Evolutionary conservation across 1,140 invertebrate genomes (phyloP), one percentile per base, ranked within the genome.

Genomic region (Archegozetes longisetosus): DNA sequence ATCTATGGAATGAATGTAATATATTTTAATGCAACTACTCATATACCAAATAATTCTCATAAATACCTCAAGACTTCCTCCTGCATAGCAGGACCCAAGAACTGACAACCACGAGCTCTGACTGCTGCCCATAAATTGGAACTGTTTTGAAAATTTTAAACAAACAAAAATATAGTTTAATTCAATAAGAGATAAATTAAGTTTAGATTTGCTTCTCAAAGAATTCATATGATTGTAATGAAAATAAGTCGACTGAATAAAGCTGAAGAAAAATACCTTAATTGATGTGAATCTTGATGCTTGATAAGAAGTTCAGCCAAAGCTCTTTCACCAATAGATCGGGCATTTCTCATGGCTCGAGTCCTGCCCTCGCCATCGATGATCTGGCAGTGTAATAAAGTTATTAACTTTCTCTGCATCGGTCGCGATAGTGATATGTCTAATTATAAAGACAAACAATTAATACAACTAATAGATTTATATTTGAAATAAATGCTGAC

Each of bases 91-190:
- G 93, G 93, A n/a, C 95, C 95, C 17, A 98, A 80, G 74, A 98
- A 98, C 73, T 98, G 95, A 72, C 95, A 98, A 29, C 95, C 94
- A 57, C 94, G 78, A 2, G 90, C 88, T 60, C 95, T 73, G 2
- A 98, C 93, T 51, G 94, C 93, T 40, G 91, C 89, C 95, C 95
- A 98, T 20, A 98, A 75, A 74, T 92, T 91, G 6, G 88, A 84
- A 55, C 88, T 91, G 23, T 17, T 6, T 27, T 3, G 3, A 60
- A 55, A 53, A n/a, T 53, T 46, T 24, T 24, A 58, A 9, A 12
- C 13, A 52, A 23, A 2, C 4, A 17, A 9, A 17, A 55, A 55
- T 17, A 55, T 26, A 29, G 17, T 40, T 20, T 20, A 13, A 23
- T 50, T 50, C 4, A 50, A 50, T 20, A 4, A 23, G 6, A 50